These are phyloP conservation scores for Campodea augens DNA, from an alignment of 1,140 invertebrate species.

Conservation along the genomic window DNA sequence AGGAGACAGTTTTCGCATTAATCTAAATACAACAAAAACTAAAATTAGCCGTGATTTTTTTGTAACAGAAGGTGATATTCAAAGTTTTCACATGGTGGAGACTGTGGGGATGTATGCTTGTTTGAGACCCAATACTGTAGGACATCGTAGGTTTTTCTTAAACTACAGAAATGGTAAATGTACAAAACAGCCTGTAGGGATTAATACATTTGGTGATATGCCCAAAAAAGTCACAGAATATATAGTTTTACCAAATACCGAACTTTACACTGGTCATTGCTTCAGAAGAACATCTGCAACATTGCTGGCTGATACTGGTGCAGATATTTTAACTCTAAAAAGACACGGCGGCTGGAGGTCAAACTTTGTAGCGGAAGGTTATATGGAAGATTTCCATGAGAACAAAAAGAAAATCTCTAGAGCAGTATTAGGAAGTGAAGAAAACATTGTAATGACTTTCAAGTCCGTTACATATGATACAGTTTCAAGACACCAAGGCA, in stretches of 20 bases:
- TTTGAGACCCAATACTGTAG: conserved; percentile 1
- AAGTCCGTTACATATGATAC: too few species aligned
- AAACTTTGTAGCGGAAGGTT: conserved; percentile 7
- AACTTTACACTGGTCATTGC: conserved; percentile 12
- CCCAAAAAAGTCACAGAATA: conserved; percentile 10
- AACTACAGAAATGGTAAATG: conserved; percentile 11
- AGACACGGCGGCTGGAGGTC: conserved; percentile 11
- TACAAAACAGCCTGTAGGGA: conserved; percentile 10
- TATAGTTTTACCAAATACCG: conserved; percentile 8
- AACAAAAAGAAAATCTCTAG: conserved; percentile 11
- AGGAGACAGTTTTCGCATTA: too few species aligned
- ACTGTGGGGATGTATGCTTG: conserved; percentile 3
- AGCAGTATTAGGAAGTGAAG: too few species aligned
- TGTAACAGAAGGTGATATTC: too few species aligned
- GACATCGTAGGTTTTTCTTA: conserved; percentile 4
- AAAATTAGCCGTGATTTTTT: too few species aligned
- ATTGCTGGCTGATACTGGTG: conserved; percentile 10
- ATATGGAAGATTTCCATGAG: conserved; percentile 9
- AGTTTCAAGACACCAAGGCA: too few species aligned
- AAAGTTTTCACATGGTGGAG: too few species aligned
- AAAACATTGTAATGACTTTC: too few species aligned
- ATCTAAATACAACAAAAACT: too few species aligned
- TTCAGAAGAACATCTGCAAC: conserved; percentile 13
- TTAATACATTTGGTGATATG: conserved; percentile 11
- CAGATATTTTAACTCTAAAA: conserved; percentile 9